Evolutionary conservation across 2,113 vertebrate species (phyloP), one percentile per base, ranked within the genome.

Genomic region (Lagopus muta): DNA sequence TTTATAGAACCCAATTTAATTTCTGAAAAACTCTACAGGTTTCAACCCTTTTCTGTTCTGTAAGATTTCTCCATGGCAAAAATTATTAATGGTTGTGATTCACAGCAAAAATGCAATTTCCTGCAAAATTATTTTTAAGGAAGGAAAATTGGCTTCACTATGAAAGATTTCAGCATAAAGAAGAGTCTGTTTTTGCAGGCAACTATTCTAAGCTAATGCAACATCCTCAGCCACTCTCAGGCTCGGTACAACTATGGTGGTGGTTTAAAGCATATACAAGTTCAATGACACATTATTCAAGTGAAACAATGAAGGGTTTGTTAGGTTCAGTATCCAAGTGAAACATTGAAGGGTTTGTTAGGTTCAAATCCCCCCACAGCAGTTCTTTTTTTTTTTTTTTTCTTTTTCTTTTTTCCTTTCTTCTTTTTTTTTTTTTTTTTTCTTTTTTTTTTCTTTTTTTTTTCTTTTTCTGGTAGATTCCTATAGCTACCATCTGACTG

Each of bases 1-100:
- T 94, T 91, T 91, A 38, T 92, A 94, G 91, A 94, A 92, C 77
- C 61, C 43, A 75, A 78, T 94, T 93, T 91, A 93, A 86, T 94
- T 91, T 91, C 69, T 88, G 48, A 83, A 93, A 95, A 74, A 4
- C 69, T 55, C 72, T 78, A 74, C 72, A 93, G 85, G 10, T 52
- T 93, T 96, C 55, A 89, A 14, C 42, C 20, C 34, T 60, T 77
- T 83, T 93, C 52, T 75, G 28, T 92, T 86, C 69, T 91, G 57
- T 86, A 94, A 61, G 65, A 92, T 94, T 91, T 91, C 52, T 94
- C 91, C 80, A 43, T 57, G 61, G 85, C 82, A 89, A 82, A 47
- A 90, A 61, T 75, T 91, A 93, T 84, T 94, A 83, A 89, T 17
- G 11, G 55, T 57, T 90, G 57, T 95, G 88, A 88, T 90, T 94